phyloP scores from a whole-genome alignment of 2,888 invertebrate genomes.

The Bugulina stolonifera region DNA sequence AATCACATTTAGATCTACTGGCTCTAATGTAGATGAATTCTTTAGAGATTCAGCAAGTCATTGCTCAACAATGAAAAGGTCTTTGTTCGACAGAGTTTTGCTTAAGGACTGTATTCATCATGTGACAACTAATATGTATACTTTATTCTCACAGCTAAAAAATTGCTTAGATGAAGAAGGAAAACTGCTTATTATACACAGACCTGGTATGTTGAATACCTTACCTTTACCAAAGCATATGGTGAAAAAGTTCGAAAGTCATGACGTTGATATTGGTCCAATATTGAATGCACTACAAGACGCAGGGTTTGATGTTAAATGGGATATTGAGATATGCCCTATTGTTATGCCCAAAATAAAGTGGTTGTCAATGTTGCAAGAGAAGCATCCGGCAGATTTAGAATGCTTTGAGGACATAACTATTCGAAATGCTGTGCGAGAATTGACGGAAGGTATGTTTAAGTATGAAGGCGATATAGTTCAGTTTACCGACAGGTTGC shows the following conservation, averaged over 20 bases:
- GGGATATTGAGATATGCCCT: slow-evolving; percentile 47
- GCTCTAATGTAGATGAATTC: slow-evolving; percentile 46
- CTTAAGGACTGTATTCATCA: slow-evolving; percentile 43
- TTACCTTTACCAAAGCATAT: slow-evolving; percentile 45
- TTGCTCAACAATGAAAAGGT: slow-evolving; percentile 21
- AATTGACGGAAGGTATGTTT: slow-evolving; percentile 46
- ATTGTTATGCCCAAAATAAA: slow-evolving; percentile 41
- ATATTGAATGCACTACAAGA: slow-evolving; percentile 43
- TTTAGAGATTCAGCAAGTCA: slow-evolving; percentile 33
- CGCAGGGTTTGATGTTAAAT: slow-evolving; percentile 42
- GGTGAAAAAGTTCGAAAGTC: slow-evolving; percentile 36
- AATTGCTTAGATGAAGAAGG: slow-evolving; percentile 35
- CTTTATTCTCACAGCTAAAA: slow-evolving; percentile 10
- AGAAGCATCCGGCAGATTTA: slow-evolving; percentile 44
- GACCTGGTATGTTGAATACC: slow-evolving; percentile 41
- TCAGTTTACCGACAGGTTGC: slow-evolving; percentile 44
- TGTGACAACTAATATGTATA: slow-evolving; percentile 37
- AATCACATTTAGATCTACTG: slow-evolving; percentile 34
- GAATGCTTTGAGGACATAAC: slow-evolving; percentile 43
- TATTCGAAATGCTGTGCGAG: slow-evolving; percentile 41
- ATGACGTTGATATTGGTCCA: slow-evolving; percentile 41
- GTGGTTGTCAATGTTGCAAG: slow-evolving; percentile 45
- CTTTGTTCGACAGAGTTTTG: slow-evolving; percentile 41
- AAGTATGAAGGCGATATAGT: slow-evolving; percentile 46
- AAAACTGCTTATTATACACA: slow-evolving; percentile 42